Evolutionary conservation across 2,113 vertebrate species (phyloP).

Genomic region (Elephantulus edwardii): DNA sequence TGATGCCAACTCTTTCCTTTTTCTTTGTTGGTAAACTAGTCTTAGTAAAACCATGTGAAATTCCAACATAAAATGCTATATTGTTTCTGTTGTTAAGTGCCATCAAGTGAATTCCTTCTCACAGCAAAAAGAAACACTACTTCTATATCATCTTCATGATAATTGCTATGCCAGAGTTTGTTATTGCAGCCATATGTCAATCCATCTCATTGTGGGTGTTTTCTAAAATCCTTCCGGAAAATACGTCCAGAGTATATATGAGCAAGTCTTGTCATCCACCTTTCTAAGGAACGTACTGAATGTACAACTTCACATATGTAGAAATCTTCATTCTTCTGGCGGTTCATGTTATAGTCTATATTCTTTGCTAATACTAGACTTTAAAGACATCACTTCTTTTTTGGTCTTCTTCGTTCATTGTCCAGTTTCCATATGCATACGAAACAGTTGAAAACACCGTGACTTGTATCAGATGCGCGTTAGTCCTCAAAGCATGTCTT

Average conservation of each 20-base stretch:
- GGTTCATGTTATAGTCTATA: background rate
- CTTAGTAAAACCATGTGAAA: slow-evolving; percentile 11
- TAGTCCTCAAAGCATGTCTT: background rate
- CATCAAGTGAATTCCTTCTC: background rate
- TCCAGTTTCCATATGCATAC: background rate
- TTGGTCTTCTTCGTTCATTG: background rate
- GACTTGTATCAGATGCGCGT: background rate
- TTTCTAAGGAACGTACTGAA: background rate
- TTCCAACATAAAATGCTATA: background rate
- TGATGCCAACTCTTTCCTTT: background rate
- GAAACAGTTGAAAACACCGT: background rate
- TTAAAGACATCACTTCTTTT: background rate
- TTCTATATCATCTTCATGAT: background rate
- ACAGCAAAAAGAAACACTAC: background rate
- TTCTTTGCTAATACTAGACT: background rate
- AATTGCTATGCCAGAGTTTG: background rate
- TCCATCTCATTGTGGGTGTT: background rate
- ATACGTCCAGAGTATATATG: background rate
- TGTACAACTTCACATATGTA: background rate
- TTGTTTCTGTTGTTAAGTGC: background rate
- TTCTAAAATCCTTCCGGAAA: background rate
- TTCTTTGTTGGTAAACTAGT: background rate
- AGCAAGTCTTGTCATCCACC: background rate
- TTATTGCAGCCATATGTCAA: background rate
- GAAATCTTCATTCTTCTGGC: background rate